phyloP scores from a whole-genome alignment of 2,888 invertebrate species.

The Sphaerophoria rueppellii region DNA sequence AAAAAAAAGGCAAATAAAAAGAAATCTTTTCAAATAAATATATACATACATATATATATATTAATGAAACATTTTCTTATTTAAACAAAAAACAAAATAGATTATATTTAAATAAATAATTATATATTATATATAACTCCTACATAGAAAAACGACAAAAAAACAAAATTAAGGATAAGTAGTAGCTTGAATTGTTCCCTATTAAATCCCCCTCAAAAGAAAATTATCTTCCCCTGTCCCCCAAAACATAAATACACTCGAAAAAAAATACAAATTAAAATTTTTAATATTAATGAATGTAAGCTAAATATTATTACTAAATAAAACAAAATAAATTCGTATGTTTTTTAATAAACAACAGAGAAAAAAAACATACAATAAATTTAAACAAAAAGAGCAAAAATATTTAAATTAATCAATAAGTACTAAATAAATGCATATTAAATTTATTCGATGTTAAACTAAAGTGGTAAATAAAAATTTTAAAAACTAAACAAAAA shows the following conservation, averaged over 20 bases:
- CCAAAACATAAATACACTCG: slow-evolving; percentile 52
- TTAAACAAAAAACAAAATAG: slow-evolving; percentile 44
- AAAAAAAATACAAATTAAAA: slow-evolving; percentile 35
- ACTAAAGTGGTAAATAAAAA: slow-evolving; percentile 72
- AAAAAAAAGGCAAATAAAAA: slow-evolving; percentile 51
- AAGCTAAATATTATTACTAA: slow-evolving; percentile 68
- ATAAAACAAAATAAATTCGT: slow-evolving; percentile 54
- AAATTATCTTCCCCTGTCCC: slow-evolving; percentile 43
- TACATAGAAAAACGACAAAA: slow-evolving; percentile 46
- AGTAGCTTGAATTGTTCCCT: slow-evolving; percentile 59
- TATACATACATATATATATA: slow-evolving; percentile 60
- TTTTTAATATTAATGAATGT: slow-evolving; percentile 63
- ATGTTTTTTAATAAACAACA: slow-evolving; percentile 55
- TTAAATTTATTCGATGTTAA: slow-evolving; percentile 72
- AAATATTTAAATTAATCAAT: slow-evolving; percentile 69
- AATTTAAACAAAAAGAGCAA: slow-evolving; percentile 36
- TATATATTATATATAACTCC: slow-evolving; percentile 64
- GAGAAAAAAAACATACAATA: slow-evolving; percentile 38
- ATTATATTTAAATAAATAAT: slow-evolving; percentile 60
- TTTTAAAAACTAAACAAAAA: slow-evolving; percentile 49
- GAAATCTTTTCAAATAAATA: slow-evolving; percentile 42
- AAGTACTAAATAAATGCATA: slow-evolving; percentile 70
- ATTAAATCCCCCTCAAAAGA: slow-evolving; percentile 31
- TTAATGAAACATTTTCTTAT: slow-evolving; percentile 65
- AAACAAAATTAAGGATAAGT: slow-evolving; percentile 38